Conservation (phyloP, 2,888 invertebrate species). For the Dryococelus australis region DNA sequence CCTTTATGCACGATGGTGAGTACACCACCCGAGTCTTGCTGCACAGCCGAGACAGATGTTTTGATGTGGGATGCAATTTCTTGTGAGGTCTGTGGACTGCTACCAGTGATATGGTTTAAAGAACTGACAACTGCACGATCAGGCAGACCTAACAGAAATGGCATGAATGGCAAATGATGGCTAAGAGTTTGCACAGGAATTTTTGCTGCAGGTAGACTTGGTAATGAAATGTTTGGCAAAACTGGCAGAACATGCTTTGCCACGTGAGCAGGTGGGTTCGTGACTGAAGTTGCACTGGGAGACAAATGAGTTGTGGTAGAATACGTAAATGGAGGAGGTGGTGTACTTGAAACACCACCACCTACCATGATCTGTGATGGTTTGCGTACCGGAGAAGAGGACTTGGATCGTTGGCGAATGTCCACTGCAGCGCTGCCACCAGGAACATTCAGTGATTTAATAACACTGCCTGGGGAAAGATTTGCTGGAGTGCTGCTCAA, state of each 20-base stretch:
- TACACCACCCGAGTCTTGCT: neutral
- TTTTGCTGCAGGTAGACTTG: neutral
- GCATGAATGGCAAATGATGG: slow-evolving; percentile 9
- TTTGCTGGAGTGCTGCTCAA: neutral
- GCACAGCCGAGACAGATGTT: neutral
- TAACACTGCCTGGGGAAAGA: neutral
- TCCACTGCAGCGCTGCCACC: neutral
- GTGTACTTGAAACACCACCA: neutral
- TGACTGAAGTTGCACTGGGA: neutral
- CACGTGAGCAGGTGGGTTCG: neutral
- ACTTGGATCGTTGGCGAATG: neutral
- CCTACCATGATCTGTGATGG: neutral
- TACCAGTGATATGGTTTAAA: neutral
- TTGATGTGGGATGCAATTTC: neutral
- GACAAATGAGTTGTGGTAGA: neutral
- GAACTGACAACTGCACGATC: neutral
- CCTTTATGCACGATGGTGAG: neutral
- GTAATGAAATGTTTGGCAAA: neutral
- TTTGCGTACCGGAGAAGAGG: neutral
- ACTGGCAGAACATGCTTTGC: neutral
- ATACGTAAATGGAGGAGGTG: neutral
- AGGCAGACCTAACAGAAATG: neutral
- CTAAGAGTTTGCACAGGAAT: neutral
- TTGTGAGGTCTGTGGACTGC: neutral
- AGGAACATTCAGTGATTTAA: neutral